Percentiles rank a stretch among this genome's conserved stretches.
Evolutionary conservation across 1,140 invertebrate species (phyloP).

Genomic region (Halyomorpha halys): DNA sequence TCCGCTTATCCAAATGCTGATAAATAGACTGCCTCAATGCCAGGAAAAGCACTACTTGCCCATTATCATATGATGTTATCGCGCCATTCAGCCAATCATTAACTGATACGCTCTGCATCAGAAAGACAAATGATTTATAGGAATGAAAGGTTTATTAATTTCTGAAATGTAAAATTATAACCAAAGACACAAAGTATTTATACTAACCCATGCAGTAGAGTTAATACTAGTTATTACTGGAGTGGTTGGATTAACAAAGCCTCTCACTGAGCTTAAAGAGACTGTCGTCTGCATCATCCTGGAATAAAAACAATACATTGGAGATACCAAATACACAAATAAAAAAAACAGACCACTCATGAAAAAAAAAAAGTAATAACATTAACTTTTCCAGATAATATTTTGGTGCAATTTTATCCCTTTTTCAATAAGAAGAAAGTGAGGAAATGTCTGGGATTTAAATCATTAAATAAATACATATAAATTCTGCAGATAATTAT

Average conservation of each 20-base stretch:
- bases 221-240: conserved; percentile 27
- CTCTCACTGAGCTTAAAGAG: background rate
- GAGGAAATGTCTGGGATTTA: too few relatives aligned
- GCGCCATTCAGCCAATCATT: conserved; percentile 37
- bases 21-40: conserved; percentile 36
- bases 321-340: too few relatives aligned
- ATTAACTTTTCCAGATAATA: too few relatives aligned
- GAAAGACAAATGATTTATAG: background rate
- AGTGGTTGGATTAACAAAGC: background rate
- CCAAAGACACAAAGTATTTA: background rate
- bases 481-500: too few relatives aligned
- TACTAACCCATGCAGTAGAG: conserved; percentile 14
- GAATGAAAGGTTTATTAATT: background rate
- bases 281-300: background rate
- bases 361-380: too few relatives aligned
- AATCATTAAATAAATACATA: too few relatives aligned
- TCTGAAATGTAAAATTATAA: background rate
- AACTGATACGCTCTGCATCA: conserved; percentile 26
- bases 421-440: too few relatives aligned
- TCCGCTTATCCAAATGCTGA: background rate
- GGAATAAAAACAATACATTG: conserved; percentile 21
- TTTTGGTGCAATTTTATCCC: too few relatives aligned
- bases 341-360: too few relatives aligned
- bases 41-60: conserved; percentile 37
- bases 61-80: conserved; percentile 38